Conservation (phyloP, 2,797 vertebrate genomes). For the Lerista edwardsae region DNA sequence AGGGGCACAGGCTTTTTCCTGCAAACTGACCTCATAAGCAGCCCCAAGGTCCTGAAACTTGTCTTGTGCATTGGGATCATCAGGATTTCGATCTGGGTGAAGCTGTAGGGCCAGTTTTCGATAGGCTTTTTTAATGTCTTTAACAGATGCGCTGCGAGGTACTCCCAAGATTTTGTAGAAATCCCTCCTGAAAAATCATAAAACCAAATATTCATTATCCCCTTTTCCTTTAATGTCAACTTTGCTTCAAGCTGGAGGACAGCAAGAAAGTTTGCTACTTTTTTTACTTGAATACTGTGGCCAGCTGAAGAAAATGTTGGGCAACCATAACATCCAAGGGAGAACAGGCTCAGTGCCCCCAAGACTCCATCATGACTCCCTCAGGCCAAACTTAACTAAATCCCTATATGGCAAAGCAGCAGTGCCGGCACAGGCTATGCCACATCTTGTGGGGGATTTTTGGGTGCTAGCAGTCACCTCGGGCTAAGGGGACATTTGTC, state of each 20-base stretch:
- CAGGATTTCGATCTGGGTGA: conserved; percentile 95
- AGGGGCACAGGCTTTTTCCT: background rate
- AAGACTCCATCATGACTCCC: background rate
- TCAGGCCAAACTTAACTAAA: too few relatives aligned
- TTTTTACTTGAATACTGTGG: background rate
- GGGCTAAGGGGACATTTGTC: too few relatives aligned
- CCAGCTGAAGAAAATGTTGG: background rate
- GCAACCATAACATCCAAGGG: background rate
- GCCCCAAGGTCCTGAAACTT: conserved; percentile 97
- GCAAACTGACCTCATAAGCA: conserved; percentile 90
- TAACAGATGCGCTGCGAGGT: conserved; percentile 87
- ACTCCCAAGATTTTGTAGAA: conserved; percentile 97
- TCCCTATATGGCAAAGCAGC: too few relatives aligned
- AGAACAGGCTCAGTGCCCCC: background rate
- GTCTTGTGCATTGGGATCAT: conserved; percentile 93
- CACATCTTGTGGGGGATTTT: too few relatives aligned
- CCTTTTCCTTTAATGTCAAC: background rate
- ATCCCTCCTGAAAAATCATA: conserved; percentile 82
- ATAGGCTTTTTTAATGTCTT: conserved; percentile 98
- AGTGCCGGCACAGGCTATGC: too few relatives aligned
- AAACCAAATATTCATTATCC: background rate
- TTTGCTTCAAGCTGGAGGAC: background rate
- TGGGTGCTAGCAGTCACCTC: too few relatives aligned
- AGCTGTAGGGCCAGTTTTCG: conserved; percentile 95
- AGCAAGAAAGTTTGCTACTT: background rate